Conservation (phyloP, 30 jellyfish, hydroid and myxozoan species). For the Aurelia sp. region DNA sequence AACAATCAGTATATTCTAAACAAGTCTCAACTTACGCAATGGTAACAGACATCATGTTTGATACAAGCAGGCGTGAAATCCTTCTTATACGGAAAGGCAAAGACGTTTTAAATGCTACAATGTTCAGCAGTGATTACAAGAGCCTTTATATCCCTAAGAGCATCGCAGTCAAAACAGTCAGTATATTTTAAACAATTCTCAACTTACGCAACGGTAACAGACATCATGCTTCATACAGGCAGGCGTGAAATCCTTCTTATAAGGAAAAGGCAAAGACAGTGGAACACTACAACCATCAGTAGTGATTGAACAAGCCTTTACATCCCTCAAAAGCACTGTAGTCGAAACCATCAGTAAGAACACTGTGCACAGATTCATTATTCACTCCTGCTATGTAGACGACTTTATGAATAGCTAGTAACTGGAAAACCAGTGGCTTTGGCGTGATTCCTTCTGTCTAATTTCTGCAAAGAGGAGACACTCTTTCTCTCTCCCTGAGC, state of each 20-base stretch:
- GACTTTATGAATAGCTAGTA: too few relatives aligned
- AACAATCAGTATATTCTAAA: too few relatives aligned
- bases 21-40: constrained; percentile 71
- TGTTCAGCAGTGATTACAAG: too few relatives aligned
- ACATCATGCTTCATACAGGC: constrained; percentile 94
- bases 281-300: constrained; percentile 91
- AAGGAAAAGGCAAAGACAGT: constrained; percentile 65
- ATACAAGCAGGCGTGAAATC: constrained; percentile 90
- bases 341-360: neutral
- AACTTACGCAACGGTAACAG: constrained; percentile 93
- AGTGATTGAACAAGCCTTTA: neutral
- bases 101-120: too few relatives aligned
- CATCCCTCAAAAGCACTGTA: neutral
- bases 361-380: neutral
- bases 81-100: neutral
- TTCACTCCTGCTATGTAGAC: too few relatives aligned
- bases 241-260: constrained; percentile 82
- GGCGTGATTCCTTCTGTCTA: too few relatives aligned
- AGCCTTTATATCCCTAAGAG: too few relatives aligned
- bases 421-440: too few relatives aligned
- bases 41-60: constrained; percentile 90
- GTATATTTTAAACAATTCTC: too few relatives aligned
- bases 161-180: too few relatives aligned
- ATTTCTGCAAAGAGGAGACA: too few relatives aligned
- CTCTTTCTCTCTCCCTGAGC: too few relatives aligned